Base-by-base conservation (phyloP, 2,888 invertebrate genomes). In the Cataglyphis altisquamis region DNA sequence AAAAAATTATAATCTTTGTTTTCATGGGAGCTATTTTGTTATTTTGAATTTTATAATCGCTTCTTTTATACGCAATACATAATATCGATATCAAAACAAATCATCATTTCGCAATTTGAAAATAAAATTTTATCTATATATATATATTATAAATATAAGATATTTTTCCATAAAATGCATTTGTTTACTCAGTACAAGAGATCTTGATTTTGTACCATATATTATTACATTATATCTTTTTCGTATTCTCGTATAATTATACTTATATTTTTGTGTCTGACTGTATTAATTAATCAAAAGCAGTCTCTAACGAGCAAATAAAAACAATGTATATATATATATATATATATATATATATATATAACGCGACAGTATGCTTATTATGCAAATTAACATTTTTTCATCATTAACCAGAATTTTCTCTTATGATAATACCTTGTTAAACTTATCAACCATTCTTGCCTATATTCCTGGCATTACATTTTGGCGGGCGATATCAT, bases 401-500 rank as follows among this genome's bases (percentile, higher is more conserved):
- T 77, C 68, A 68, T 64, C 48, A 36, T 29, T 29, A 67, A 5
- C 6, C n/a, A 68, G 41, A 21, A 45, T 72, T 45, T 36, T 25
- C 60, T 36, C 29, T 25, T 57, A 25, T 60, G 32, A 60, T n/a
- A 52, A 52, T 45, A 41, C 32, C 72, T 80, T 72, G 32, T 80
- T 60, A 80, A 29, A 80, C 39, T 80, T 80, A 72, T 80, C 45
- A 75, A 32, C 66, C 29, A 25, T 66, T 68, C 72, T 52, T n/a
- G 21, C 21, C 39, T 36, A 60, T 72, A 45, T 21, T 70, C 29
- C 78, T 41, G 78, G 78, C 41, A 32, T 78, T 72, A 60, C 78
- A 68, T 80, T 80, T 80, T 25, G 78, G 78, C 36, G 66, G 10
- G 39, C 72, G 32, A 80, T 80, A 72, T 80, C 78, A 72, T 80